Base-by-base conservation (phyloP, 2,113 vertebrate species). In the Alosa alosa region DNA sequence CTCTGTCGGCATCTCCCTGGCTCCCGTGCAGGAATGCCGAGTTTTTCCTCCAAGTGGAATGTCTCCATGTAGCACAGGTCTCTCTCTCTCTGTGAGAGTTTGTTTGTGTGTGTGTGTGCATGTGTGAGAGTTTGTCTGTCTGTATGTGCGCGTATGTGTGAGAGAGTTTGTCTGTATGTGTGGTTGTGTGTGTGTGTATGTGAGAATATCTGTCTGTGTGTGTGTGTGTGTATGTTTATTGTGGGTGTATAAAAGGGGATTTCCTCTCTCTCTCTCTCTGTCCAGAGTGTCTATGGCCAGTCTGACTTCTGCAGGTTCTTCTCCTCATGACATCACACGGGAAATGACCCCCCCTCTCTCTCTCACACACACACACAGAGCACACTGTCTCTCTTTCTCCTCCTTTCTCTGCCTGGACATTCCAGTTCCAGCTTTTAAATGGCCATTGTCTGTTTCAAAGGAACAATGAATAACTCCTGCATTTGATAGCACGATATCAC, bases 1-100 rank as follows among this genome's bases (percentile, higher is more conserved):
- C 47, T 36, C 72, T 4, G 72, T 78, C 72, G 39, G 31, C 82
- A 75, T 81, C 57, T 17, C 81, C 85, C 83, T 86, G 88, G 83
- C 72, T 78, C 72, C 31, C 3, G 10, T 41, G 72, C 72, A 78
- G 39, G 72, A 78, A 78, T 78, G 72, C 72, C 15, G 72, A 78
- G 25, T 39, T 36, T 39, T 36, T 78, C 9, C 72, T 78, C 72
- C 36, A 41, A 78, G 72, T 39, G 72, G 72, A 78, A 39, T 15
- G 15, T 78, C 36, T 78, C 72, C 72, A 41, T 68, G 64, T 78
- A 78, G 72, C 31, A 13, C 72, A 10, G 11, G 8, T 52, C 41
- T 52, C 50, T 52, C 50, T 52, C 50, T 13, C 50, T 52, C 50
- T 52, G 50, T 52, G 50, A 44, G 41, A 44, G 41, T n/a, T 41